Evolutionary conservation across 1,140 invertebrate species (phyloP).

Genomic region (Neodiprion virginianus): DNA sequence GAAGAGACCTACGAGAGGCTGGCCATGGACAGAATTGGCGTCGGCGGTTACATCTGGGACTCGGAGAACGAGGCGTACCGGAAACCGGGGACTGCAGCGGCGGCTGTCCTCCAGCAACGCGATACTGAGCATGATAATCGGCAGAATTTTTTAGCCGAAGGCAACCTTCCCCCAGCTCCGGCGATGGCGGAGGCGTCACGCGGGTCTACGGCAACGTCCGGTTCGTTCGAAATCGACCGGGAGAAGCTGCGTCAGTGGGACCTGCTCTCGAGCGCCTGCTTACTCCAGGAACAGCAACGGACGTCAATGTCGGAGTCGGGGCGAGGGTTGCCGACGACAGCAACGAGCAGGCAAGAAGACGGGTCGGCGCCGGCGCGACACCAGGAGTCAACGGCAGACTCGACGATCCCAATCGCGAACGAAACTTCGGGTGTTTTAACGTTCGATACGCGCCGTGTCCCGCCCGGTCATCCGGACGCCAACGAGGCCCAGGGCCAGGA

Average conservation of each 20-base stretch:
- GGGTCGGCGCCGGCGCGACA: background rate
- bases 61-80: slow-evolving; percentile 53
- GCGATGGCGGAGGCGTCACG: slow-evolving; percentile 25
- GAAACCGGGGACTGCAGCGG: background rate
- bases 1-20: slow-evolving; percentile 51
- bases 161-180: slow-evolving; percentile 56
- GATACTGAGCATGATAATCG: slow-evolving; percentile 14
- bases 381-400: slow-evolving; percentile 21
- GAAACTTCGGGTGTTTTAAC: background rate
- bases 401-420: slow-evolving; percentile 11
- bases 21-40: slow-evolving; percentile 45
- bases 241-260: slow-evolving; percentile 88
- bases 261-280: slow-evolving; percentile 79
- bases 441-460: slow-evolving; percentile 7
- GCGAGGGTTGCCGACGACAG: slow-evolving; percentile 49
- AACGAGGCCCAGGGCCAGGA: slow-evolving; percentile 54
- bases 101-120: slow-evolving; percentile 8
- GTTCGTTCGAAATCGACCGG: slow-evolving; percentile 77
- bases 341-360: slow-evolving; percentile 15
- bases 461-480: slow-evolving; percentile 43
- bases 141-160: slow-evolving; percentile 65
- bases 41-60: slow-evolving; percentile 59
- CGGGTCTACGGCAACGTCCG: slow-evolving; percentile 36
- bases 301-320: slow-evolving; percentile 50
- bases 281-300: slow-evolving; percentile 59